Percentiles rank a stretch among this genome's conserved stretches.
These are phyloP conservation scores for Cyanoderma ruficeps DNA, from an alignment of 2,113 vertebrate species.

Conservation along the genomic window DNA sequence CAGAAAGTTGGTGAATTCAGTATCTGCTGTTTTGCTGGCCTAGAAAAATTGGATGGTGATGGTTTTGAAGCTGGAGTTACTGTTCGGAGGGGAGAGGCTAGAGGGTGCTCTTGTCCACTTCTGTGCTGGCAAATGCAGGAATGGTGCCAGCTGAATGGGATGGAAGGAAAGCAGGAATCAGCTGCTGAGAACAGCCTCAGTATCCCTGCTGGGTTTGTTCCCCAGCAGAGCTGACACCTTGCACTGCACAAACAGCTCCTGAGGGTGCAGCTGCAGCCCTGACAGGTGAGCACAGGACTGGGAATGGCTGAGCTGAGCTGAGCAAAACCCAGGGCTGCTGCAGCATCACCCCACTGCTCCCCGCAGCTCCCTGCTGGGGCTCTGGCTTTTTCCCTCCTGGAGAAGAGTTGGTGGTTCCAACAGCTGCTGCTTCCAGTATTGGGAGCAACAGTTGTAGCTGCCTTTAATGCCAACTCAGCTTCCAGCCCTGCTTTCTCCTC, in stretches of 20 bases:
- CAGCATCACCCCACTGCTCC: fast-evolving
- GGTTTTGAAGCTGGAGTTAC: neutral
- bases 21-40: neutral
- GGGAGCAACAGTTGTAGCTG: neutral
- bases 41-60: neutral
- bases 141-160: neutral
- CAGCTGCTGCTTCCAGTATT: neutral
- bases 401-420: neutral
- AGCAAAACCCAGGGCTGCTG: neutral
- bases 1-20: neutral
- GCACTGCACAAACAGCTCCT: neutral
- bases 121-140: neutral
- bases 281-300: neutral
- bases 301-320: neutral
- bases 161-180: neutral
- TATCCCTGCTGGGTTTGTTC: neutral
- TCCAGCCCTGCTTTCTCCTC: neutral
- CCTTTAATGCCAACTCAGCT: neutral
- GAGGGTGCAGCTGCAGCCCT: neutral
- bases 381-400: neutral
- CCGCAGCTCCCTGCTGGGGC: neutral
- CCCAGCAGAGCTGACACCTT: neutral
- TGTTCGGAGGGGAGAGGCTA: neutral
- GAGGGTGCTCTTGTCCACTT: neutral
- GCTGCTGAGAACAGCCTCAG: neutral